Percentiles rank a stretch among this genome's conserved stretches.
Evolutionary conservation across 2,888 invertebrate species (phyloP).

Genomic region (Drosophila pegasa): DNA sequence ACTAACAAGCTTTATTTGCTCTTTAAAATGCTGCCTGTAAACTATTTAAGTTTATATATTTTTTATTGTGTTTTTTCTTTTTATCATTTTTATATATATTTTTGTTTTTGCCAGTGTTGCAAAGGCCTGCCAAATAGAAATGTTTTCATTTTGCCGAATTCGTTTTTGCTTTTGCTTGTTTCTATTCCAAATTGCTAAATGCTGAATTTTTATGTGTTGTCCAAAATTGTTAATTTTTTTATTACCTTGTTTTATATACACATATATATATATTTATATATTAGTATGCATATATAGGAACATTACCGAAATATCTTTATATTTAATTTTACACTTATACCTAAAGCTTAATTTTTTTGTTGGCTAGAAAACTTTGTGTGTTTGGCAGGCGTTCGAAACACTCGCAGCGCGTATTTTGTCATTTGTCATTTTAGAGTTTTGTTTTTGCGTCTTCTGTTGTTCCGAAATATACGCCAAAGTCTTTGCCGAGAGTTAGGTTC

Average conservation of each 20-base stretch:
- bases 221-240: slow-evolving; percentile 58
- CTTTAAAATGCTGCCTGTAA: slow-evolving; percentile 84
- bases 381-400: slow-evolving; percentile 38
- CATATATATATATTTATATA: slow-evolving; percentile 39
- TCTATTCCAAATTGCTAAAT: slow-evolving; percentile 70
- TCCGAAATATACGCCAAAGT: slow-evolving; percentile 77
- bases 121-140: slow-evolving; percentile 48
- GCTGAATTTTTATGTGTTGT: slow-evolving; percentile 66
- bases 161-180: slow-evolving; percentile 17
- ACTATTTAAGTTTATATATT: slow-evolving; percentile 68
- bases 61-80: slow-evolving; percentile 46
- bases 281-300: slow-evolving; percentile 80
- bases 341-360: slow-evolving; percentile 66
- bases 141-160: slow-evolving; percentile 33
- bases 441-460: slow-evolving; percentile 55
- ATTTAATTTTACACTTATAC: slow-evolving; percentile 82
- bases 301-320: slow-evolving; percentile 84
- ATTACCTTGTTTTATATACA: slow-evolving; percentile 52
- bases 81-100: slow-evolving; percentile 21
- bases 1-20: slow-evolving; percentile 38
- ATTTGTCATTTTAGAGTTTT: slow-evolving; percentile 41
- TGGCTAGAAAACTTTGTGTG: slow-evolving; percentile 28
- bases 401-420: slow-evolving; percentile 63
- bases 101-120: slow-evolving; percentile 44
- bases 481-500: slow-evolving; percentile 65